Conservation (phyloP, 53 echinoderm and acorn worm genomes). For the Antedon mediterranea region DNA sequence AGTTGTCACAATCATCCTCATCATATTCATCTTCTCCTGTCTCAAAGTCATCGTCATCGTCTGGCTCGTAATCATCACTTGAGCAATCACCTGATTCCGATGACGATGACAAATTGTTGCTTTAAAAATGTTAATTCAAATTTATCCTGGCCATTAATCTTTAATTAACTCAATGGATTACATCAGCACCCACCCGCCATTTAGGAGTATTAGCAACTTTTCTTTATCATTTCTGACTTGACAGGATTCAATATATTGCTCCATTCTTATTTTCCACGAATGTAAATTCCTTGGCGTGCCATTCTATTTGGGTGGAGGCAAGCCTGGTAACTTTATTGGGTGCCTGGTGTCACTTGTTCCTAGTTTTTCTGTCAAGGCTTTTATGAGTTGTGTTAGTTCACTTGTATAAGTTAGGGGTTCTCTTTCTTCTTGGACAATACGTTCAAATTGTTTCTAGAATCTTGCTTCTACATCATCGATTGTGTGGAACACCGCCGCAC, state of each 20-base stretch:
- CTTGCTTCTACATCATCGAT: neutral
- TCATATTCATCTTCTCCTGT: no score
- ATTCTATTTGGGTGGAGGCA: neutral
- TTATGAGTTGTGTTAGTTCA: neutral
- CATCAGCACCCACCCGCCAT: no score
- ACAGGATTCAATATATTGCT: neutral
- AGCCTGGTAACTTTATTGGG: neutral
- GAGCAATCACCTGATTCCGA: no score
- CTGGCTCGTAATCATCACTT: no score
- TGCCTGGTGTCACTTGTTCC: neutral
- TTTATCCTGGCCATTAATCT: no score
- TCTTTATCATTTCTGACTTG: neutral
- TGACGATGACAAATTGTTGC: no score
- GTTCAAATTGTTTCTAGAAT: neutral
- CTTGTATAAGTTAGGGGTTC: neutral
- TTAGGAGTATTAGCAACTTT: neutral
- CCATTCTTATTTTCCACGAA: neutral
- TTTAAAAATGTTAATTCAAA: no score
- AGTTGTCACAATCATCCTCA: no score
- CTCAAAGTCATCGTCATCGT: no score
- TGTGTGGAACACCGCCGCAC: no score
- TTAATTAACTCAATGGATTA: no score
- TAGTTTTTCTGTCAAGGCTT: neutral
- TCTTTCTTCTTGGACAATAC: neutral
- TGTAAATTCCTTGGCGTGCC: neutral